Evolutionary conservation across 2,888 invertebrate genomes (phyloP).

Genomic region (Dryobotodes eremita): DNA sequence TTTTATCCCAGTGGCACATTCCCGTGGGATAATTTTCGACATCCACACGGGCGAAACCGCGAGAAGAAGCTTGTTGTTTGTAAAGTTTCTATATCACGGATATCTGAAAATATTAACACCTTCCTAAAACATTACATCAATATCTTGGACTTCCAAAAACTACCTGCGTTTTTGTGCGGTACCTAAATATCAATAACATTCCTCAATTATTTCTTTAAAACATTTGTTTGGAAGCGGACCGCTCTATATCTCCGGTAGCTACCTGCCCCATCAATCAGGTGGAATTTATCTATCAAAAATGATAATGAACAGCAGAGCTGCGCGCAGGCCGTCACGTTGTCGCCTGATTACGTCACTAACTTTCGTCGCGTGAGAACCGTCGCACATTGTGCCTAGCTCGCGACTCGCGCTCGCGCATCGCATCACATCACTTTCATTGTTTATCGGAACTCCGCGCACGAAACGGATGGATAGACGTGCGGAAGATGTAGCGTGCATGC

Average conservation of each 20-base stretch:
- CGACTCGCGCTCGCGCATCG: slow-evolving; percentile 73
- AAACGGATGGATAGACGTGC: slow-evolving; percentile 60
- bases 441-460: slow-evolving; percentile 74
- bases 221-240: background rate
- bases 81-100: background rate
- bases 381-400: slow-evolving; percentile 71
- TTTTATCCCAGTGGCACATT: too few species aligned
- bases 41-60: too few species aligned
- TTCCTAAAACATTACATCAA: background rate
- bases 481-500: slow-evolving; percentile 61
- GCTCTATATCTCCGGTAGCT: slow-evolving; percentile 22
- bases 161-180: slow-evolving; percentile 11
- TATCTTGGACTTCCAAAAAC: background rate
- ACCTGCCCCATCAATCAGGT: slow-evolving; percentile 34
- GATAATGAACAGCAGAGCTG: slow-evolving; percentile 48
- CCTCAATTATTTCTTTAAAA: slow-evolving; percentile 6
- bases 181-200: slow-evolving; percentile 10
- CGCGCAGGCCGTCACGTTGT: slow-evolving; percentile 59
- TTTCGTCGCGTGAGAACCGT: slow-evolving; percentile 88
- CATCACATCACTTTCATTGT: slow-evolving; percentile 88
- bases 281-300: slow-evolving; percentile 59
- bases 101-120: background rate
- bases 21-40: too few species aligned
- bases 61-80: background rate
- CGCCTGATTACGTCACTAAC: slow-evolving; percentile 82